A percentile compares a stretch with the other conserved stretches of the same genome.
These are phyloP conservation scores for Eulemur mongoz DNA, from an alignment of 2,797 vertebrate genomes.

Conservation along the genomic window DNA sequence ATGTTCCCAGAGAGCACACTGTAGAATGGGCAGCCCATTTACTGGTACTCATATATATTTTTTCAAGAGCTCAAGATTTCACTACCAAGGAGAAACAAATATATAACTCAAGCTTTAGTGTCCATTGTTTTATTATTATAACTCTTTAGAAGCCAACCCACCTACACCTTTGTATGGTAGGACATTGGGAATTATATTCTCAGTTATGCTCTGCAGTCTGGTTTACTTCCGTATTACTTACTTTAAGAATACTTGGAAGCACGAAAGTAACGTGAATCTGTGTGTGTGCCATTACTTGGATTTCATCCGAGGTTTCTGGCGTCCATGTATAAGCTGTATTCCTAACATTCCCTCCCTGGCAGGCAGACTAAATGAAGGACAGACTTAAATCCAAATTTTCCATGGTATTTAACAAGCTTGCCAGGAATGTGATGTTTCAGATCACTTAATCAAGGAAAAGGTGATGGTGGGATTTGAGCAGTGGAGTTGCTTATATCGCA, in stretches of 20 bases:
- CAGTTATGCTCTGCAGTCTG: background rate
- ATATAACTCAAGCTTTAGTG: background rate
- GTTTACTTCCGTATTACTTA: background rate
- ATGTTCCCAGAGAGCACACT: slow-evolving; percentile 1
- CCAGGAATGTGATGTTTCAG: background rate
- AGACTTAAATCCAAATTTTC: background rate
- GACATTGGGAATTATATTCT: background rate
- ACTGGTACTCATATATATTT: background rate
- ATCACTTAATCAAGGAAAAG: background rate
- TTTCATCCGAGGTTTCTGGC: background rate
- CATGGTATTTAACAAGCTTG: background rate
- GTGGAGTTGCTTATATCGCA: background rate
- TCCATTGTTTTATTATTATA: background rate
- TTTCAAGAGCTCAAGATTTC: background rate
- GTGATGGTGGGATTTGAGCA: background rate
- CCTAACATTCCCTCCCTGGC: background rate
- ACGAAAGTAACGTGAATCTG: background rate
- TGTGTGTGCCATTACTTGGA: background rate
- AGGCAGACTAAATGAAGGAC: background rate
- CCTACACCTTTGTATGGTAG: background rate
- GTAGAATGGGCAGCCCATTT: background rate
- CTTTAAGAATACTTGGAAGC: background rate
- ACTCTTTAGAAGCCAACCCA: background rate
- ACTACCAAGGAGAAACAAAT: background rate
- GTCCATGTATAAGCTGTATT: background rate